Base-by-base conservation (phyloP, 2,888 invertebrate genomes). In the Acronicta aceris region DNA sequence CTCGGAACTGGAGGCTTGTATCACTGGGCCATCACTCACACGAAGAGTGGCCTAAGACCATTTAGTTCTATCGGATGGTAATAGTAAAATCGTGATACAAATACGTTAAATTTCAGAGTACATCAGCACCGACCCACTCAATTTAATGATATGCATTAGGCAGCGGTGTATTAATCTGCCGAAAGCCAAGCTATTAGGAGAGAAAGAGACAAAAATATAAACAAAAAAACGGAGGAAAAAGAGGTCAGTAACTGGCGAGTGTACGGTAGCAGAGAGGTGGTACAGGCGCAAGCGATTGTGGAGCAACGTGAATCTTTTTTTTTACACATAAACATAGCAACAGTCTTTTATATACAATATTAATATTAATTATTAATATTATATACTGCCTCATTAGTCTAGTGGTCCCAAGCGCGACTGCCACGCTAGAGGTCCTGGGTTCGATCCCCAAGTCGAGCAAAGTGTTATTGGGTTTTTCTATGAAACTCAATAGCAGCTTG, bases 131-230 rank as follows among this genome's bases (percentile, higher is more conserved):
- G 69, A 84, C 72, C 84, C 93, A 93, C 93, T 94, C 92, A 82
- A 82, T 74, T 58, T 93, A 93, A 94, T 94, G 86, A 92, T 91
- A 94, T 91, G 89, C 91, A 92, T 94, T 93, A 93, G 89, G 65
- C 77, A 72, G 74, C 74, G 54, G 82, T 74, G 83, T 90, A 92
- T 93, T 92, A 92, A 91, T 91, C 90, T 89, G 80, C 79, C 83
- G 87, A 92, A 90, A 89, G 88, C 82, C 83, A 84, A 78, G 84
- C 87, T 89, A 89, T 91, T 91, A 90, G 83, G 81, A 73, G 81
- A 75, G 84, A 85, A 79, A 72, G 85, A 80, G 83, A 86, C 76
- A 84, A 85, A 84, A 84, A 75, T 81, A 72, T 73, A 71, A 67
- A 81, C 82, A 86, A 86, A 89, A 85, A 73, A 76, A 83, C 69